These are phyloP conservation scores for Gymnobelideus leadbeateri DNA, from an alignment of 2,113 vertebrate species.

Conservation along the genomic window DNA sequence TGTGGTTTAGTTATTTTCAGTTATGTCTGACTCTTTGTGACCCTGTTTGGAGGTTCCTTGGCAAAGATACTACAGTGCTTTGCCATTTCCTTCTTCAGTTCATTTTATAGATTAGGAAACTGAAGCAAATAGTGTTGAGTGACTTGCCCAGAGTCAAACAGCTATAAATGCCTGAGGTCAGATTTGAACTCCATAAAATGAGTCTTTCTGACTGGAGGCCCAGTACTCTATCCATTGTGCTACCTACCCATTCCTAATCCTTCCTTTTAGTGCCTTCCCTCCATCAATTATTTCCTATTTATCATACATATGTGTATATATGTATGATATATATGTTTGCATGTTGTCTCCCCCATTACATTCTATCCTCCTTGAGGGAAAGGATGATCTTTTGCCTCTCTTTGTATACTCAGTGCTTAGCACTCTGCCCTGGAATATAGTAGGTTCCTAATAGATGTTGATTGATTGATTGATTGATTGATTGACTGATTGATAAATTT, in stretches of 20 bases:
- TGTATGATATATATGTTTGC: neutral
- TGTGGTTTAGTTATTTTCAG: neutral
- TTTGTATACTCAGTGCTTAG: neutral
- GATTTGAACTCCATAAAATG: neutral
- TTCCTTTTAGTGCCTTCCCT: neutral
- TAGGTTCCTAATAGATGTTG: neutral
- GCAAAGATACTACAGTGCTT: neutral
- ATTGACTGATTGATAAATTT: neutral
- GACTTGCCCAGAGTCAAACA: no score
- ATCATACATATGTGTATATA: no score
- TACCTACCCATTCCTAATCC: neutral
- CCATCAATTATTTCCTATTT: neutral
- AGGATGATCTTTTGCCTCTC: neutral
- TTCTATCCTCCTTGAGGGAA: neutral
- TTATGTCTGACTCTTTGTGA: neutral
- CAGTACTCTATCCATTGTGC: neutral
- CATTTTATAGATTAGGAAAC: neutral
- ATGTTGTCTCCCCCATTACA: neutral
- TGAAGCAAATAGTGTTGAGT: neutral
- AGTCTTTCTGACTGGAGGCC: neutral
- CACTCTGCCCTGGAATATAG: neutral
- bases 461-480: neutral
- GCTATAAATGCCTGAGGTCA: no score
- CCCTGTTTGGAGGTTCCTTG: neutral
- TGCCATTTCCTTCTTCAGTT: neutral